Conservation (phyloP, 2,797 vertebrate genomes). For the Micropoecilia bifurca region DNA sequence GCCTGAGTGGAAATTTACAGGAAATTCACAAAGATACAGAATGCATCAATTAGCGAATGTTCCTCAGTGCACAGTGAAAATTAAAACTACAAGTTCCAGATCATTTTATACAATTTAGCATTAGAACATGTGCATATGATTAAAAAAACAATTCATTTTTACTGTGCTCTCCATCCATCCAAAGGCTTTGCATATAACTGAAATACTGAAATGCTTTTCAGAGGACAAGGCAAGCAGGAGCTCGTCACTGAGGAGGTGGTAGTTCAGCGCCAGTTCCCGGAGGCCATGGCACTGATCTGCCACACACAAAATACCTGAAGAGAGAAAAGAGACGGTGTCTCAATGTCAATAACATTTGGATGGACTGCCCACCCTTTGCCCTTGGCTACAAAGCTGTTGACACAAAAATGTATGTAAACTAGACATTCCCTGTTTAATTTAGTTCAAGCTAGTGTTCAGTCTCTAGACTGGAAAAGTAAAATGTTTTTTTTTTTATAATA, state of each 20-base stretch:
- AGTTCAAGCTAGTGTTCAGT: neutral
- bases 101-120: too few species aligned
- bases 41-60: conserved; percentile 2
- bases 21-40: neutral
- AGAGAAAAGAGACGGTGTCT: neutral
- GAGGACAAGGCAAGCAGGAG: conserved; percentile 93
- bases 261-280: conserved; percentile 93
- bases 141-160: too few species aligned
- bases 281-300: conserved; percentile 95
- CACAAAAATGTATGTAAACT: neutral
- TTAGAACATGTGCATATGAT: too few species aligned
- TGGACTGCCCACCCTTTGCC: neutral
- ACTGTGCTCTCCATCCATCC: too few species aligned
- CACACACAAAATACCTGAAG: conserved; percentile 91
- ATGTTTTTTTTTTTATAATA: neutral
- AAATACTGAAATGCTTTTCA: conserved; percentile 86
- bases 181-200: too few species aligned
- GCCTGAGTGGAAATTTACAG: neutral
- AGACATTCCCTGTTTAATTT: neutral
- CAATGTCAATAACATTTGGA: neutral
- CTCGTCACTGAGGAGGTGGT: conserved; percentile 92
- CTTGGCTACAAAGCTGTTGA: neutral
- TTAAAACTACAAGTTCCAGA: conserved; percentile 1
- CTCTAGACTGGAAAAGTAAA: neutral
- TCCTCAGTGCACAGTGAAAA: conserved; percentile 4